Evolutionary conservation across 2,888 invertebrate species (phyloP).

Genomic region (Drosophila falleni): DNA sequence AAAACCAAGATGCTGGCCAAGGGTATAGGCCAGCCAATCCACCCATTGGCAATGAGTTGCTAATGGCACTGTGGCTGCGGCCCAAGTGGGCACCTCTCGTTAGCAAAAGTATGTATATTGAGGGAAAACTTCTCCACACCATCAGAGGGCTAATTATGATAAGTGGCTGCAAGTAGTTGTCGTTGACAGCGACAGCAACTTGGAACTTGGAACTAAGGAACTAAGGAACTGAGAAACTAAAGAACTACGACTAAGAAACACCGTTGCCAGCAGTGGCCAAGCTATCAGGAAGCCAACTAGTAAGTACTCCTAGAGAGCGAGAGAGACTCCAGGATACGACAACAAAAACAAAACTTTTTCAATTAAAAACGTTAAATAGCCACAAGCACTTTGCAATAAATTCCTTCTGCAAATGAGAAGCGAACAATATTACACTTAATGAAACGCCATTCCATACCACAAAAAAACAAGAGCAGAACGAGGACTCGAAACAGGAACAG

Average conservation of each 20-base stretch:
- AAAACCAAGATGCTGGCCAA: neutral
- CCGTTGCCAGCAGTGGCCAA: constrained; percentile 46
- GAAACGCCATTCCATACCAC: constrained; percentile 33
- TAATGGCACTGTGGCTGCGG: constrained; percentile 49
- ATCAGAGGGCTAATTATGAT: constrained; percentile 67
- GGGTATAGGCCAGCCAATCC: constrained; percentile 10
- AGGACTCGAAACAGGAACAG: constrained; percentile 1
- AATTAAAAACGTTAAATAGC: constrained; percentile 75
- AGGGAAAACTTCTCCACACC: constrained; percentile 58
- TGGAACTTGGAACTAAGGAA: neutral
- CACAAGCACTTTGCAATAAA: constrained; percentile 72
- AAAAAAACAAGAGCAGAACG: neutral
- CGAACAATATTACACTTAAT: constrained; percentile 63
- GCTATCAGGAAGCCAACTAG: constrained; percentile 12
- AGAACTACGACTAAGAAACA: constrained; percentile 17
- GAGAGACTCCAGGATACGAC: constrained; percentile 32
- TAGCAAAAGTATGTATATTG: constrained; percentile 38
- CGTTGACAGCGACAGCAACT: constrained; percentile 56
- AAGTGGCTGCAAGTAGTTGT: constrained; percentile 71
- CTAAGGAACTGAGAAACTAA: neutral
- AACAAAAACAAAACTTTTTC: constrained; percentile 73
- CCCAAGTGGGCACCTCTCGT: constrained; percentile 56
- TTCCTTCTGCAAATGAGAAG: constrained; percentile 56
- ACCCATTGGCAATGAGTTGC: constrained; percentile 58
- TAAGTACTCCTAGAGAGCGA: constrained; percentile 6